Percentiles rank a stretch among this genome's conserved stretches.
Evolutionary conservation across 2,888 invertebrate species (phyloP).

Genomic region (Antitype chi): DNA sequence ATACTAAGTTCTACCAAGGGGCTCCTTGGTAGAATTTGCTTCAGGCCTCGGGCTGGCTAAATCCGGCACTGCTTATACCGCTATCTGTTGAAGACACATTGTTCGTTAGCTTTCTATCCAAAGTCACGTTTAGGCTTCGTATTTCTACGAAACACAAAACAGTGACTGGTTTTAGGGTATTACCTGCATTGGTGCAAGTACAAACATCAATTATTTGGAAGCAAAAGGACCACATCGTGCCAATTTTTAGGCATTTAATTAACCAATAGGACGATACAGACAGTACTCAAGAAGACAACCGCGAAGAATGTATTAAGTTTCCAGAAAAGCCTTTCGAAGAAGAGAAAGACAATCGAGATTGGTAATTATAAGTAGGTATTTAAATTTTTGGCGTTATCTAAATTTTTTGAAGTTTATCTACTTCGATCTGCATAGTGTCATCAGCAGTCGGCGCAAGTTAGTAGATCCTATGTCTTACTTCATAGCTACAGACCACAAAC

Average conservation of each 20-base stretch:
- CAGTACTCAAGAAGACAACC: neutral
- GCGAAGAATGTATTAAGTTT: neutral
- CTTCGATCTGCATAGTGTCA: neutral
- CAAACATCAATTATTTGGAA: neutral
- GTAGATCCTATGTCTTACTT: conserved; percentile 9
- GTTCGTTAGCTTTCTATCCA: neutral
- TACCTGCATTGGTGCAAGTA: neutral
- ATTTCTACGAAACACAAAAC: conserved; percentile 8
- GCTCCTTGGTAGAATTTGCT: no score
- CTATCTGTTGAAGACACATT: neutral
- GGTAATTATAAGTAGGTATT: no score
- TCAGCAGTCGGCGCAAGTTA: conserved; percentile 6
- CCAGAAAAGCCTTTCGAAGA: no score
- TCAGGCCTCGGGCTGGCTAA: no score
- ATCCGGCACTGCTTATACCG: neutral
- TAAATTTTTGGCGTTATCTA: no score
- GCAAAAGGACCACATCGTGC: neutral
- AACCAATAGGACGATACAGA: neutral
- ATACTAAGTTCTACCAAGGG: no score
- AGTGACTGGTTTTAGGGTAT: neutral
- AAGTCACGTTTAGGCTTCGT: neutral
- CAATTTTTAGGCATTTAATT: neutral
- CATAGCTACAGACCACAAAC: conserved; percentile 38
- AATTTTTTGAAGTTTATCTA: neutral
- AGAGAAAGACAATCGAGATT: neutral